Percentiles rank a stretch among this genome's conserved stretches.
phyloP scores from a whole-genome alignment of 2,888 invertebrate genomes.

The Erynnis tages region DNA sequence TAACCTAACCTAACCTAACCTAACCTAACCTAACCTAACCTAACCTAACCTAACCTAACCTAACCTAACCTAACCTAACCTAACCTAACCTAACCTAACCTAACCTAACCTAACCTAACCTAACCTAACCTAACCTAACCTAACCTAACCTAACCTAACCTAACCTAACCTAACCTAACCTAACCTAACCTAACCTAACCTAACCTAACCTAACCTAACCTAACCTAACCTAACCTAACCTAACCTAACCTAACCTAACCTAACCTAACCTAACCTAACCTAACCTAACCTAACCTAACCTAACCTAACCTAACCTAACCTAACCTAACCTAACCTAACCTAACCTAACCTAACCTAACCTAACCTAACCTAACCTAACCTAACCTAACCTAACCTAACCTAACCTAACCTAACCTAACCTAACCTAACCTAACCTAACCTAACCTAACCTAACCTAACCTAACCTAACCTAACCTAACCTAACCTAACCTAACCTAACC shows the following conservation, averaged over 20 bases:
- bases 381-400: constrained; percentile 6
- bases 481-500: constrained; percentile 6
- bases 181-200: constrained; percentile 32
- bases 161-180: constrained; percentile 36
- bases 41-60: constrained; percentile 37
- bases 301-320: constrained; percentile 6
- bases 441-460: constrained; percentile 6
- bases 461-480: constrained; percentile 6
- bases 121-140: constrained; percentile 35
- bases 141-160: constrained; percentile 38
- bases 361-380: constrained; percentile 6
- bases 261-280: constrained; percentile 35
- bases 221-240: constrained; percentile 34
- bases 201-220: constrained; percentile 35
- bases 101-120: constrained; percentile 37
- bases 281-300: constrained; percentile 32
- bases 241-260: constrained; percentile 37
- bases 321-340: constrained; percentile 6
- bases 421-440: constrained; percentile 6
- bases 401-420: constrained; percentile 6
- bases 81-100: constrained; percentile 36
- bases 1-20: constrained; percentile 39
- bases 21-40: constrained; percentile 35
- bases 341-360: constrained; percentile 6
- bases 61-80: constrained; percentile 36